Base-by-base conservation (phyloP, 1,140 invertebrate species). In the Lordiphosa clarofinis region DNA sequence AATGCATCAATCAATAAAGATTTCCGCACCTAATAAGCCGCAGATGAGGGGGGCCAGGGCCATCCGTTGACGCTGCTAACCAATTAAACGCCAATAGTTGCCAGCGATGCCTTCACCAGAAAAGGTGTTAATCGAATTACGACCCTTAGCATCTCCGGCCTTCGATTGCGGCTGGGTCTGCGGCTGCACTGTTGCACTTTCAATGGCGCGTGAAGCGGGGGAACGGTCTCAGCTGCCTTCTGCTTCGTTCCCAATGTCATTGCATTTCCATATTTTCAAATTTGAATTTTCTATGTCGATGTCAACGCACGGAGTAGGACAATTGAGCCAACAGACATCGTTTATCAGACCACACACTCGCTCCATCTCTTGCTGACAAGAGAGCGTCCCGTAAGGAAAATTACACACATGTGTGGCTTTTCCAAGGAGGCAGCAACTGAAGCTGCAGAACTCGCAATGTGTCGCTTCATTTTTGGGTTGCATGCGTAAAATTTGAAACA, bases 1-100 rank as follows among this genome's bases (percentile, higher is more conserved):
- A 82, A 78, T 66, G 79, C 69, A 84, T 78, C 73, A 73, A 84
- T 84, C 78, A 86, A 84, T 84, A 84, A 84, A 84, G 78, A 84
- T 84, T 84, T 84, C 78, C 78, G 73, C 78, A 84, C 78, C 78
- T 84, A 84, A 84, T 84, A 86, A 82, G 78, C 78, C 72, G 59
- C 67, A 58, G 64, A 69, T 69, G 63, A 62, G 70, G 49, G 39
- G 12, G 11, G 19, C 28, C 33, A 28, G 50, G 48, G 55, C 60
- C 76, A 60, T 82, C 76, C 24, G 72, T 66, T 68, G 75, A 76
- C 75, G 76, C 67, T 62, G 68, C 43, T 67, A 58, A 57, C 59
- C 78, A 84, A 84, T 84, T 84, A 84, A 78, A 84, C 69, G 65
- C 56, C 79, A 71, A 78, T 73, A 69, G 73, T 66, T 63, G 61